Evolutionary conservation across 1,140 invertebrate species (phyloP).

Genomic region (Bacillus rossius): DNA sequence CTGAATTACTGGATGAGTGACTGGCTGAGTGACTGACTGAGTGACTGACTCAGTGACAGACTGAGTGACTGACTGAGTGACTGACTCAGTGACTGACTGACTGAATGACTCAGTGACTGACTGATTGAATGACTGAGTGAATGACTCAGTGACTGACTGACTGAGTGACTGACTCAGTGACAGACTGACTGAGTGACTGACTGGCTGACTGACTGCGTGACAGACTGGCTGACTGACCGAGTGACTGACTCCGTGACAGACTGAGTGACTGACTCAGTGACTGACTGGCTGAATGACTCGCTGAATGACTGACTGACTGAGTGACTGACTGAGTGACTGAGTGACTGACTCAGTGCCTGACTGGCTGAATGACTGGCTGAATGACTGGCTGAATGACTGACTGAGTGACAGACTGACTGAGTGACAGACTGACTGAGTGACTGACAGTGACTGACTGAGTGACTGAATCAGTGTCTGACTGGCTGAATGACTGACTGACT

Average conservation of each 20-base stretch:
- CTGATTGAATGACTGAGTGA: too few species aligned
- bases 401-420: constrained; percentile 4
- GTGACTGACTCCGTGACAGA: constrained; percentile 2
- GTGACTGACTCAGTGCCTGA: constrained; percentile 10
- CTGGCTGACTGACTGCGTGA: too few species aligned
- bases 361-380: constrained; percentile 3
- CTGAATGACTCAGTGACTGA: constrained; percentile 12
- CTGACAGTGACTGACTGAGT: neutral
- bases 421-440: constrained; percentile 1
- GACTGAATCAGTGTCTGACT: neutral
- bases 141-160: too few species aligned
- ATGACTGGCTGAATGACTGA: constrained; percentile 6
- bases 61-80: constrained; percentile 12
- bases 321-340: constrained; percentile 15
- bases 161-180: neutral
- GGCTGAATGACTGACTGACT: constrained; percentile 4
- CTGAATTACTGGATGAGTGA: constrained; percentile 12
- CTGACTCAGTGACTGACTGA: constrained; percentile 12
- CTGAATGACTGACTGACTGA: constrained; percentile 6
- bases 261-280: constrained; percentile 1
- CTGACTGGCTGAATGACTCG: too few species aligned
- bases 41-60: constrained; percentile 12
- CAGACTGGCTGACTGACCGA: too few species aligned
- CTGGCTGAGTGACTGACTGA: constrained; percentile 10
- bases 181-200: too few species aligned